Evolutionary conservation across 2,888 invertebrate species (phyloP).

Genomic region (Ochropacha duplaris): DNA sequence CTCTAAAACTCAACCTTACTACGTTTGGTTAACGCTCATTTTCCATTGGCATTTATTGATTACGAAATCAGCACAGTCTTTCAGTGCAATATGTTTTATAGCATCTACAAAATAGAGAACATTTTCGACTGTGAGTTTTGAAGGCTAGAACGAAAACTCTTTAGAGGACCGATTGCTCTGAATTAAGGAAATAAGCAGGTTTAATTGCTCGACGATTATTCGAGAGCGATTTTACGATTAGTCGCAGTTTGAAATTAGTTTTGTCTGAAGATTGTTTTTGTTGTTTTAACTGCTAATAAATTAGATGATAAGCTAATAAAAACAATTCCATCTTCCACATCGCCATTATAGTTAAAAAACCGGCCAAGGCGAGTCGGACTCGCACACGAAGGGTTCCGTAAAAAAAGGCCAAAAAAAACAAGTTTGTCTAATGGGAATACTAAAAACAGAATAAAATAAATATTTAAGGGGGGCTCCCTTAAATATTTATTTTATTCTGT

Average conservation of each 20-base stretch:
- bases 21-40: conserved; percentile 26
- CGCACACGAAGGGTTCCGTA: too few relatives aligned
- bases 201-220: conserved; percentile 76
- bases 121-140: conserved; percentile 16
- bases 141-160: conserved; percentile 43
- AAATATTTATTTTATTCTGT: too few relatives aligned
- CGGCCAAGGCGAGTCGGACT: too few relatives aligned
- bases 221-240: conserved; percentile 56
- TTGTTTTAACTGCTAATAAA: background rate
- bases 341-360: too few relatives aligned
- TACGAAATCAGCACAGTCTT: conserved; percentile 33
- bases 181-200: conserved; percentile 80
- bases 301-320: too few relatives aligned
- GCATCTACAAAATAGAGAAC: conserved; percentile 11
- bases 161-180: conserved; percentile 66
- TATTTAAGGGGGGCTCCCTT: too few relatives aligned
- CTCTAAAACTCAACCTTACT: conserved; percentile 39
- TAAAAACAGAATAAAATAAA: too few relatives aligned
- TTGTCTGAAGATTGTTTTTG: conserved; percentile 36
- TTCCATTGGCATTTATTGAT: conserved; percentile 22
- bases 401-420: too few relatives aligned
- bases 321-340: too few relatives aligned
- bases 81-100: conserved; percentile 19
- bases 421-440: too few relatives aligned
- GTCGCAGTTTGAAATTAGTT: conserved; percentile 38